These are phyloP conservation scores for Agriopis aurantiaria DNA, from an alignment of 2,888 invertebrate genomes.

Conservation along the genomic window DNA sequence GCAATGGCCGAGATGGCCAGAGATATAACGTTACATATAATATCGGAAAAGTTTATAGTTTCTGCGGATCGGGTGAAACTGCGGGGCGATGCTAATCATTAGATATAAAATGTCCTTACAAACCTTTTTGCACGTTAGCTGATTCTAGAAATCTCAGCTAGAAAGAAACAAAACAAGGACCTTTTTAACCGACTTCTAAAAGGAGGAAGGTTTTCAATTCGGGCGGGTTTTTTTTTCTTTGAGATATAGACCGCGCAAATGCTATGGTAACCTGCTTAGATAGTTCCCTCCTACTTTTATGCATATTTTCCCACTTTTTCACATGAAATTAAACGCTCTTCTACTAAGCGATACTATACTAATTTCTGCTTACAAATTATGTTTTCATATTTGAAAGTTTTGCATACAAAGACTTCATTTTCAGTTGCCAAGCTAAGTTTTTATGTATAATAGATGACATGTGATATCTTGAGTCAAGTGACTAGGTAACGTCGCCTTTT, in stretches of 20 bases:
- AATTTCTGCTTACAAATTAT: constrained; percentile 6
- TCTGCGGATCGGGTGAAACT: too few species aligned
- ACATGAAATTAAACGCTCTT: not conserved
- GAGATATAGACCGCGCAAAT: too few species aligned
- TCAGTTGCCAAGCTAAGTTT: constrained; percentile 9
- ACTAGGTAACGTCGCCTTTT: not conserved
- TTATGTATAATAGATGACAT: constrained; percentile 1
- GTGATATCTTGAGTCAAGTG: constrained; percentile 6
- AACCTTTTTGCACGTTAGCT: too few species aligned
- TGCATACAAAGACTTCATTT: constrained; percentile 1
- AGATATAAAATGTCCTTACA: too few species aligned
- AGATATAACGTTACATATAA: not conserved
- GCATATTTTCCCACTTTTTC: not conserved
- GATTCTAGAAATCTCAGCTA: too few species aligned
- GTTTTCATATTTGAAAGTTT: not conserved
- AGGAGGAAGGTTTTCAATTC: too few species aligned
- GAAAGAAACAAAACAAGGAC: too few species aligned
- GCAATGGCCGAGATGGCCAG: constrained; percentile 51
- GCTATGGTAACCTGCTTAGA: not conserved
- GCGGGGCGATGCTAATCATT: too few species aligned
- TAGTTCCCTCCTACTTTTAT: not conserved
- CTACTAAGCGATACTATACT: not conserved
- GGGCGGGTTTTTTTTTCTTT: too few species aligned
- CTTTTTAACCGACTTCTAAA: too few species aligned
- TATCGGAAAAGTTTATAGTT: too few species aligned